Evolutionary conservation across 2,113 vertebrate genomes (phyloP).

Genomic region (Austrofundulus limnaeus): DNA sequence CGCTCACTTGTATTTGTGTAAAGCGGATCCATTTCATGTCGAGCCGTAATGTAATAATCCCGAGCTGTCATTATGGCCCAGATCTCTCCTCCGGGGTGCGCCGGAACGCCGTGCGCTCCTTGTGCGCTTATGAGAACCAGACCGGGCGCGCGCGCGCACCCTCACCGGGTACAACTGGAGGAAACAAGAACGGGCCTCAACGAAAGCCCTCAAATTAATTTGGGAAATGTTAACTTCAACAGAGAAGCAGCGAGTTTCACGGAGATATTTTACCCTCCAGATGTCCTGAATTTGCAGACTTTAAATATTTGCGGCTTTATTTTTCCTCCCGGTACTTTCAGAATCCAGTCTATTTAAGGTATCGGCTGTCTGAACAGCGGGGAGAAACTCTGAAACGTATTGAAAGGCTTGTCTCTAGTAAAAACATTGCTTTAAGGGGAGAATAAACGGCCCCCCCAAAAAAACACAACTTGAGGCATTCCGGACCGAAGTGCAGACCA

Average conservation of each 20-base stretch:
- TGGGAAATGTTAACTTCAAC: conserved; percentile 77
- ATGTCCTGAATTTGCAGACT: conserved; percentile 72
- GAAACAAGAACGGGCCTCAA: conserved; percentile 62
- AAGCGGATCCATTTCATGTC: conserved; percentile 83
- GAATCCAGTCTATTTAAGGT: conserved; percentile 47
- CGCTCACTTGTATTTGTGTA: conserved; percentile 80
- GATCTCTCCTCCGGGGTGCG: conserved; percentile 49
- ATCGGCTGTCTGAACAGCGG: conserved; percentile 20
- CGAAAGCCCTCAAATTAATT: conserved; percentile 74
- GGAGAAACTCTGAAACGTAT: conserved; percentile 30
- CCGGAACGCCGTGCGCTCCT: conserved; percentile 75
- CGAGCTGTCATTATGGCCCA: conserved; percentile 80
- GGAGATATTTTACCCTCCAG: conserved; percentile 69
- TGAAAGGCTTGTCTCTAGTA: conserved; percentile 10
- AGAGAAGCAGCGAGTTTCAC: conserved; percentile 56
- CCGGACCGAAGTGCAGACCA: not conserved
- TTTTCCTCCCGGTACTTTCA: conserved; percentile 27
- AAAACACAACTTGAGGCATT: not conserved
- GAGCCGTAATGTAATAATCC: conserved; percentile 83
- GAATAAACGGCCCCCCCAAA: not conserved
- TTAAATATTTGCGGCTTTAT: conserved; percentile 73
- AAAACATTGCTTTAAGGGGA: not conserved
- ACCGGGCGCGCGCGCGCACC: conserved; percentile 58
- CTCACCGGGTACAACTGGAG: conserved; percentile 45
- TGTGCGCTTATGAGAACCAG: conserved; percentile 78